Evolutionary conservation across 30 jellyfish, hydroid and myxozoan species (phyloP), one percentile per base, ranked within the genome.

Genomic region (Cassiopea andromeda): DNA sequence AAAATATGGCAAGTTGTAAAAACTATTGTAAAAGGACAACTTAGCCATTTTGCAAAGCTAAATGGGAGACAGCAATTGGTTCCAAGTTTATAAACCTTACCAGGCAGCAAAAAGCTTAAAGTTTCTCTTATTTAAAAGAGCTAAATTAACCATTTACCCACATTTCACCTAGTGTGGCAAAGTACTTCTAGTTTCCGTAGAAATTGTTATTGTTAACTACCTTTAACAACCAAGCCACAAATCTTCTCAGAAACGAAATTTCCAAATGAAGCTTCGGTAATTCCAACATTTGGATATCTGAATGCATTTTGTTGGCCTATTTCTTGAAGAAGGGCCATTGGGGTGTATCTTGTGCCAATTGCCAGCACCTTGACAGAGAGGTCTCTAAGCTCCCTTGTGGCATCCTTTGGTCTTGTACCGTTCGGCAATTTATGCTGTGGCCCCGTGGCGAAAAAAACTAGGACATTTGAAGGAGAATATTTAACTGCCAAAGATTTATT

Each of bases 381-480:
- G 76, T 90, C 97, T 12, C 75, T 82, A 15, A 90, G 85, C 60
- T 77, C 68, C 16, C 97, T 83, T 1, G 86, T 86, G 38, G 97
- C 93, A 83, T 90, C 93, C 49, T 66, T 59, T 9, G 93, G 93
- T 9, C 10, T 18, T 1, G 75, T 67, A 6, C 18, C 81, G 4
- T 60, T 77, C 2, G 58, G 71, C 13, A 27, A 38, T 13, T 48
- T 44, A 4, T 44, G 60, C 6, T 82, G 86, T 16, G 81, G 85
- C 38, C 97, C 97, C 38, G 87, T 60, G 57, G 87, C 79, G 47
- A 90, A 64, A 43, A 90, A 17, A 17, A 90, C 93, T 9, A 84
- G 85, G 5, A 84, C 59, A 44, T 54, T 67, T 27, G 83, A 85
- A 43, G 86, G 15, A 27, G 54, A 7, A 2, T 5, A 2, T 19